A percentile compares a stretch with the other conserved stretches of the same genome.
Evolutionary conservation across 2,797 vertebrate species (phyloP).

Genomic region (Gallirallus australis): DNA sequence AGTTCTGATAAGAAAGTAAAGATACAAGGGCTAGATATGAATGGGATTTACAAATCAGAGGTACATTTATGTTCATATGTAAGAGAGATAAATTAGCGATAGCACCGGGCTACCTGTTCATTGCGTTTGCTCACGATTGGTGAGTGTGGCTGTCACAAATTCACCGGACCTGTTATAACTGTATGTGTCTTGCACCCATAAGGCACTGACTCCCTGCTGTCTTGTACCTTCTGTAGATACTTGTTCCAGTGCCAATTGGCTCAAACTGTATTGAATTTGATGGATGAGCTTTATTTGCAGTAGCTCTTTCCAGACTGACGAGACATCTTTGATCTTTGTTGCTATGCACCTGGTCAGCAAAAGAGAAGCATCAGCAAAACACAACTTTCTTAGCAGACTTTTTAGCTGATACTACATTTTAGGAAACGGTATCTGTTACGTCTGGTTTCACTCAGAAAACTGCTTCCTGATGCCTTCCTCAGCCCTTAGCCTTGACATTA

Average conservation of each 20-base stretch:
- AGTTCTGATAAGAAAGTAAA: neutral
- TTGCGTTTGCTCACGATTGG: neutral
- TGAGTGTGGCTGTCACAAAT: neutral
- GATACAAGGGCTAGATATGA: neutral
- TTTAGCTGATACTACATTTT: constrained; percentile 31
- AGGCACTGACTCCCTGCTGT: neutral
- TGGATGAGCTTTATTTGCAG: neutral
- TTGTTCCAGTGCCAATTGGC: neutral
- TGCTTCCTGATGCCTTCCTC: constrained; percentile 37
- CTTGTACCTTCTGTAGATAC: neutral
- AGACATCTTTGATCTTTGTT: neutral
- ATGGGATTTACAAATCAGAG: neutral
- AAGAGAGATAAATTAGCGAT: neutral
- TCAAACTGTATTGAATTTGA: neutral
- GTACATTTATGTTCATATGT: neutral
- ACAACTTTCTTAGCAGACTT: neutral
- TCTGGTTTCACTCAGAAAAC: constrained; percentile 52
- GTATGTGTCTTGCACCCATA: neutral
- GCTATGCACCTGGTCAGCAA: neutral
- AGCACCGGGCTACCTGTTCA: neutral
- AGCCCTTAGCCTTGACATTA: neutral
- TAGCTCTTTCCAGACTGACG: neutral
- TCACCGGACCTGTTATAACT: neutral
- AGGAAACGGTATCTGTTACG: neutral
- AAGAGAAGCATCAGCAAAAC: neutral